These are phyloP conservation scores for Microchrysa polita DNA, from an alignment of 2,888 invertebrate genomes.

Conservation along the genomic window DNA sequence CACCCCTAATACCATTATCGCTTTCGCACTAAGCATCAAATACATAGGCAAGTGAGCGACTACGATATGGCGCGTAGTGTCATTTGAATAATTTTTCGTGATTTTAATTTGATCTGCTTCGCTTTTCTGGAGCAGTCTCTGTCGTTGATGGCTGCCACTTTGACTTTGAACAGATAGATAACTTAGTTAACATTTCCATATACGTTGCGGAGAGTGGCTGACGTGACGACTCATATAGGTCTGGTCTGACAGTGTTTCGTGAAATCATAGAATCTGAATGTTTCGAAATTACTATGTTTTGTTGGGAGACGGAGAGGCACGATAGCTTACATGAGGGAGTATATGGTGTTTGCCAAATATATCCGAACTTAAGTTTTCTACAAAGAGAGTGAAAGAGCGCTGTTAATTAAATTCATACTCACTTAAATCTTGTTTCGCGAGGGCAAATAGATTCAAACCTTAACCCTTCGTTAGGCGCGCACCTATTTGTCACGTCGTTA, in stretches of 20 bases:
- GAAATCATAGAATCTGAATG: background rate
- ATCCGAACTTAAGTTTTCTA: background rate
- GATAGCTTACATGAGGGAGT: background rate
- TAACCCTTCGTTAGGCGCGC: too few species aligned
- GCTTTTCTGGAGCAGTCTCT: conserved; percentile 9
- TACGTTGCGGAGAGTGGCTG: background rate
- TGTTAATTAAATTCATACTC: conserved; percentile 45
- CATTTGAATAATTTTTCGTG: conserved; percentile 40
- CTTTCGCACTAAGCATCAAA: conserved; percentile 21
- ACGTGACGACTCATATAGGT: too few species aligned
- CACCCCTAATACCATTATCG: conserved; percentile 31
- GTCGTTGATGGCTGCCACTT: conserved; percentile 29
- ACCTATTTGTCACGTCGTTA: too few species aligned
- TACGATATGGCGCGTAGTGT: conserved; percentile 17
- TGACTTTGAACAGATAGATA: background rate
- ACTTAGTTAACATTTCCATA: background rate
- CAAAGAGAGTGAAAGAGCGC: conserved; percentile 41
- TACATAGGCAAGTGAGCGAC: conserved; percentile 35
- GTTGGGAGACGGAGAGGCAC: background rate
- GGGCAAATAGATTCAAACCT: conserved; percentile 46
- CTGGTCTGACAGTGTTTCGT: background rate
- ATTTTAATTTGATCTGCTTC: conserved; percentile 38
- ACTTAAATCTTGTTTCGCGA: conserved; percentile 45
- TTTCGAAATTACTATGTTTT: conserved; percentile 4
- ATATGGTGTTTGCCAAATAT: background rate